phyloP scores from a whole-genome alignment of 2,797 vertebrate species.

The Lagocephalus sceleratus region DNA sequence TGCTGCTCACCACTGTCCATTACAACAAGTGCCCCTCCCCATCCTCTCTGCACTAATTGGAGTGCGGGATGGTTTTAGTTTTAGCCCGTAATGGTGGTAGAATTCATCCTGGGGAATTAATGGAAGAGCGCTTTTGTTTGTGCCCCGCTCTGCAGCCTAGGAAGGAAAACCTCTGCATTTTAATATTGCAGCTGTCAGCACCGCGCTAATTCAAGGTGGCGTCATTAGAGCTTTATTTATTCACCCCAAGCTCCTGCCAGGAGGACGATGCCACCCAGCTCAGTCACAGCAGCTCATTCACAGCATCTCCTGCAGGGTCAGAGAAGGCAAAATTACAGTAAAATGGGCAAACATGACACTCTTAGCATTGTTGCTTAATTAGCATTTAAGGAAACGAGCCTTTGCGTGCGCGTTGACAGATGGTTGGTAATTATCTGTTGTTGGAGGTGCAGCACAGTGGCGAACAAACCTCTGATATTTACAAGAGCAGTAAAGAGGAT shows the following conservation, averaged over 20 bases:
- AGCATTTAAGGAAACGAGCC: conserved; percentile 56
- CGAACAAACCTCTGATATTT: no score
- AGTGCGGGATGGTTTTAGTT: conserved; percentile 68
- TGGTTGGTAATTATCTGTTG: conserved; percentile 25
- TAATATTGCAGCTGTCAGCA: conserved; percentile 74
- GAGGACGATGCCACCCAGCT: conserved; percentile 62
- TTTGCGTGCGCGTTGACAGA: conserved; percentile 26
- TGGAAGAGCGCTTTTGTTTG: conserved; percentile 66
- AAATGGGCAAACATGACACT: conserved; percentile 75
- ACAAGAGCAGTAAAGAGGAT: neutral
- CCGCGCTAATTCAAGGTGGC: conserved; percentile 74
- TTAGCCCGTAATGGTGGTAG: conserved; percentile 70
- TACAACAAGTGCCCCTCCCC: conserved; percentile 57
- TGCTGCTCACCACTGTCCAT: conserved; percentile 20
- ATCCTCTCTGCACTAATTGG: conserved; percentile 71
- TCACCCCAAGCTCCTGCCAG: conserved; percentile 55
- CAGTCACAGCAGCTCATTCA: conserved; percentile 66
- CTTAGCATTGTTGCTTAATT: conserved; percentile 65
- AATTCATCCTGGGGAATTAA: conserved; percentile 60
- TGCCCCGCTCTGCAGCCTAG: conserved; percentile 39
- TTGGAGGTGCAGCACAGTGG: no score
- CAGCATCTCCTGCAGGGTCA: conserved; percentile 60
- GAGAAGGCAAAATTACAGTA: conserved; percentile 66
- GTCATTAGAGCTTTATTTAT: conserved; percentile 77
- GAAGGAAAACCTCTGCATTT: conserved; percentile 62